Evolutionary conservation across 2,888 invertebrate genomes (phyloP), one percentile per base, ranked within the genome.

Genomic region (Corythucha ciliata): DNA sequence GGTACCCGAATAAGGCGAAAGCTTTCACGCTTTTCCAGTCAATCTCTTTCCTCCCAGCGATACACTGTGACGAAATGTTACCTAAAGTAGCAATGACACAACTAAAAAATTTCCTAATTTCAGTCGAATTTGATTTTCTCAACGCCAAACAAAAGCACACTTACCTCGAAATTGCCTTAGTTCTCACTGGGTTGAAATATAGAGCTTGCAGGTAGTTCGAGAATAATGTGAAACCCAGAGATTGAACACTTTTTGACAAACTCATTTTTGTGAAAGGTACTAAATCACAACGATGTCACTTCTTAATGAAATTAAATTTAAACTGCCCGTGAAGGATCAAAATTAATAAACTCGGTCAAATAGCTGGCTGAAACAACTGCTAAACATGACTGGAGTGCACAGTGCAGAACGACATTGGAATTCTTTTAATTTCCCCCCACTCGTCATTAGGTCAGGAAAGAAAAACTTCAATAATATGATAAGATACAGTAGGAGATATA

Each of bases 111-210:
- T 14, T 27, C 16, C 51, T 40, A 40, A 48, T 10, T 40, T 26
- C 10, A 40, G 14, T 33, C 24, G 32, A 24, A 34, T n/a, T n/a
- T n/a, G n/a, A n/a, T 8, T 37, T 37, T 37, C 8, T 37, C 8
- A 16, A 16, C 49, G 12, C 14, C 16, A 20, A 36, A 14, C 33
- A 48, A 34, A 32, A 42, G 55, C 24, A 25, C 18, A 50, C 69
- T 72, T 73, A 86, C 87, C 85, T 83, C 53, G 83, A 84, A 47
- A 87, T 69, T 29, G 84, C 79, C 72, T 85, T 85, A 1, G 87
- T 88, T 65, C 77, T 78, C 48, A 87, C 72, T 0, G 87, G 87
- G 68, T 81, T 76, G 55, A 76, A 74, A 65, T 83, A 85, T 42
- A 87, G 71, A 65, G 82, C 81, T 61, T 80, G 78, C 63, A 87